Conservation (phyloP, 1,140 invertebrate species). For the Portunus trituberculatus region DNA sequence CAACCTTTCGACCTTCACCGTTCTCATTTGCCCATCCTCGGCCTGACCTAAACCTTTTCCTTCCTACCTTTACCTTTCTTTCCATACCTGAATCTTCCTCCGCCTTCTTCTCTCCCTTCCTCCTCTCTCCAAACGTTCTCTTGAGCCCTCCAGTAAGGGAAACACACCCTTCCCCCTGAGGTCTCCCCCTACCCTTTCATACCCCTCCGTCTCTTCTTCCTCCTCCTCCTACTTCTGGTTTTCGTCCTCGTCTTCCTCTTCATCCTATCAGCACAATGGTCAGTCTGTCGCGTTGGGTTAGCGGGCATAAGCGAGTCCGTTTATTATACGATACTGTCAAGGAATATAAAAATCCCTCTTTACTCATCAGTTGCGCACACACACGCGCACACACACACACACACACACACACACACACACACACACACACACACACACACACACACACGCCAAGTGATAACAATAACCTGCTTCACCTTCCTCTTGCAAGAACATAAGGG, state of each 20-base stretch:
- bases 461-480: not conserved
- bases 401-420: constrained; percentile 1
- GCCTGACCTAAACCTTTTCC: not conserved
- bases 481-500: not conserved
- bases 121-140: constrained; percentile 42
- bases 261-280: not conserved
- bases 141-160: not conserved
- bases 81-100: not conserved
- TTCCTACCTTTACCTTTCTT: not conserved
- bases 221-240: not conserved
- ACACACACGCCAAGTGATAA: not conserved
- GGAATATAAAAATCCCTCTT: not conserved
- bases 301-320: not conserved
- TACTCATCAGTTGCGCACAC: not conserved
- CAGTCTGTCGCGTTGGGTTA: not conserved
- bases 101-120: constrained; percentile 21
- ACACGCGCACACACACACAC: not conserved
- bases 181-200: not conserved
- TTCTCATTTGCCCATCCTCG: not conserved
- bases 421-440: constrained; percentile 20
- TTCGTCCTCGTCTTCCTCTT: not conserved
- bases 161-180: not conserved
- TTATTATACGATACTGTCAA: not conserved
- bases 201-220: not conserved
- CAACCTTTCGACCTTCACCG: not conserved